phyloP scores from a whole-genome alignment of 2,888 invertebrate genomes.

The Sminthurides aquaticus region DNA sequence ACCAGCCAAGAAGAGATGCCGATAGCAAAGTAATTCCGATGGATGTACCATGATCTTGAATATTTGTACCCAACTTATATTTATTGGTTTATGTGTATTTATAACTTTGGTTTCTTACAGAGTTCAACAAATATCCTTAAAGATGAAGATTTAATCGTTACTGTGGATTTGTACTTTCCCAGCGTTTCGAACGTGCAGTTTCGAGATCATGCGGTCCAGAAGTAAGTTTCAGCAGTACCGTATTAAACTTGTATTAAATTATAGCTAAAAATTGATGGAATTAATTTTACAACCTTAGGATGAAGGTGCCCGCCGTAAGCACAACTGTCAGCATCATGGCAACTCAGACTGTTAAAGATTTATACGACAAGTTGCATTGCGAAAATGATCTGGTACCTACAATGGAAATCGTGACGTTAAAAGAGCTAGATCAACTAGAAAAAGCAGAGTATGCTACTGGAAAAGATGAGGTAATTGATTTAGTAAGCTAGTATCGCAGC shows the following conservation, averaged over 20 bases:
- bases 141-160: constrained; percentile 8
- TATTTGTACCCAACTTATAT: too few relatives aligned
- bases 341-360: constrained; percentile 15
- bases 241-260: neutral
- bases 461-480: neutral
- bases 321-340: constrained; percentile 2
- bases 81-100: too few relatives aligned
- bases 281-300: constrained; percentile 5
- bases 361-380: constrained; percentile 10
- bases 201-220: neutral
- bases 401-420: constrained; percentile 1
- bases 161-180: constrained; percentile 16
- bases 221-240: too few relatives aligned
- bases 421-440: neutral
- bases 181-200: constrained; percentile 7
- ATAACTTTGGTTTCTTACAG: too few relatives aligned
- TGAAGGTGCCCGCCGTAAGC: constrained; percentile 10
- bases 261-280: too few relatives aligned
- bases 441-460: neutral
- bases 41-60: neutral
- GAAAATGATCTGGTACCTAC: constrained; percentile 21
- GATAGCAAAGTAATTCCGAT: too few relatives aligned
- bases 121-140: too few relatives aligned
- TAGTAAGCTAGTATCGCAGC: too few relatives aligned
- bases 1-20: too few relatives aligned